phyloP scores from a whole-genome alignment of 1,140 invertebrate species.

The Zeugodacus cucurbitae region DNA sequence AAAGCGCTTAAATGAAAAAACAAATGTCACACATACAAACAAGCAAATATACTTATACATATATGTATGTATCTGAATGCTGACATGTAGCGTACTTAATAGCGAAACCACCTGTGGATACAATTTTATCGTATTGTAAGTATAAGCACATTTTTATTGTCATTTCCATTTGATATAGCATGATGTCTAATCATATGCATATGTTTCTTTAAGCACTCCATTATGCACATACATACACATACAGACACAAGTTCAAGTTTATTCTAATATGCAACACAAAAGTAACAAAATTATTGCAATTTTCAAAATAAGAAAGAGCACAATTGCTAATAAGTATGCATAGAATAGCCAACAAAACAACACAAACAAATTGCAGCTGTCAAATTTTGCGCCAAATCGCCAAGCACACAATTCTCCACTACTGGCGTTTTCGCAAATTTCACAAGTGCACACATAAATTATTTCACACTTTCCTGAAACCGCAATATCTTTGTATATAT shows the following conservation, averaged over 20 bases:
- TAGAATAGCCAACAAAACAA: background rate
- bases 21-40: background rate
- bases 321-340: background rate
- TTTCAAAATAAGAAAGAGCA: background rate
- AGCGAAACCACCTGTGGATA: slow-evolving; percentile 15
- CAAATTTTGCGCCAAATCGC: background rate
- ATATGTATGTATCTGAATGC: background rate
- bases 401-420: background rate
- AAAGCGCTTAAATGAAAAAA: background rate
- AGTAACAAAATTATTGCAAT: background rate
- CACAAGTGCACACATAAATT: background rate
- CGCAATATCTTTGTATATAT: background rate
- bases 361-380: background rate
- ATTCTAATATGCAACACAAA: background rate
- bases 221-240: background rate
- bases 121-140: background rate
- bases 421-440: background rate
- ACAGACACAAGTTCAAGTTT: background rate
- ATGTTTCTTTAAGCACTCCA: background rate
- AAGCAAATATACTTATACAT: background rate
- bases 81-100: background rate
- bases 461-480: background rate
- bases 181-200: background rate
- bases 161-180: background rate
- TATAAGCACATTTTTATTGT: background rate